Evolutionary conservation across 2,113 vertebrate genomes (phyloP), one percentile per base, ranked within the genome.

Genomic region (Myodes glareolus): DNA sequence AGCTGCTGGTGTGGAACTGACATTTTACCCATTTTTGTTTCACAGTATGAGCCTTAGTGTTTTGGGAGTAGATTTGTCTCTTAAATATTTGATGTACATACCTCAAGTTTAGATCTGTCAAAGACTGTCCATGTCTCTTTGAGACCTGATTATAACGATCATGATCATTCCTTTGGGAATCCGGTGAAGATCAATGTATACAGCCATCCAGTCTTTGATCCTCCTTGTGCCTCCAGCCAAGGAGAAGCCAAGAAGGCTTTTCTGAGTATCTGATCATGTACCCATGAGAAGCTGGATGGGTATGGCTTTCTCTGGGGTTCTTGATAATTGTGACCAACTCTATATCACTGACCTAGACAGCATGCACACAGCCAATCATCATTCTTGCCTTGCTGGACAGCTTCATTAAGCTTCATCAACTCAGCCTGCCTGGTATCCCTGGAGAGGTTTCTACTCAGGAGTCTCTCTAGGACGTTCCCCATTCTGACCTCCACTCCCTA

Each of bases 321-420:
- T 96, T 87, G 87, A 93, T 88, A 95, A 85, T 84, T 88, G 93
- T 76, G 97, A 97, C 94, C 90, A 96, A 94, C 65, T 96, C 94
- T 77, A 97, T 73, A 93, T 1, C 2, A 3, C 77, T 73, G 63
- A 97, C 97, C 96, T 61, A 94, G 92, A 94, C 50, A 87, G 97
- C 81, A 45, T 92, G 14, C 95, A 70, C 80, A 52, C 63, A 0
- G n/a, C n/a, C 0, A 76, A n/a, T 95, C 96, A 97, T 97, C 93
- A 88, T 81, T 92, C 42, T 81, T 86, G 16, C 86, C 58, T 93
- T 88, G 97, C 96, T 96, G 87, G 95, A 84, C 39, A 0, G 0
- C 27, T 9, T 47, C n/a, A 55, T 78, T 45, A 93, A 92, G 68
- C 91, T 81, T 92, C 50, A 82, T 97, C 31, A 10, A 58, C 21